Conservation (phyloP, 1,140 invertebrate species). For the Trachymyrmex septentrionalis region DNA sequence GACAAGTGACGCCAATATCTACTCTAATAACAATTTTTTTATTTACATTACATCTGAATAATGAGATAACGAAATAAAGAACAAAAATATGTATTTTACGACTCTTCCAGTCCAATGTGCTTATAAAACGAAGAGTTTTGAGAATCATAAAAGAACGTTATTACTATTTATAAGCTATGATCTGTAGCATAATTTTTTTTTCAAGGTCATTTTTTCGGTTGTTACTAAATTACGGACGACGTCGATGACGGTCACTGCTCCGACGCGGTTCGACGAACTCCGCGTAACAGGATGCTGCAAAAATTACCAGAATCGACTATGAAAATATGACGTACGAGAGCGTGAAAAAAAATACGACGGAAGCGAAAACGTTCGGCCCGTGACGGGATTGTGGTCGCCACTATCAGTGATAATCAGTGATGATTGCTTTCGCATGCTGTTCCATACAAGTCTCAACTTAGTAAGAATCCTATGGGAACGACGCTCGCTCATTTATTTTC, state of each 20-base stretch:
- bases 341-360: conserved; percentile 25
- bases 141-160: neutral
- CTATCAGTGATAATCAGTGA: conserved; percentile 47
- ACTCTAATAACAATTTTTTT: neutral
- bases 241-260: conserved; percentile 56
- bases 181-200: neutral
- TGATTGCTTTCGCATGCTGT: conserved; percentile 55
- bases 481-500: conserved; percentile 4
- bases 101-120: neutral
- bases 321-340: conserved; percentile 27
- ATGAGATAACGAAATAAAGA: neutral
- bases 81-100: neutral
- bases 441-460: conserved; percentile 16
- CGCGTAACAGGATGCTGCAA: conserved; percentile 18
- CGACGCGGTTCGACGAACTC: conserved; percentile 66
- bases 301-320: conserved; percentile 35
- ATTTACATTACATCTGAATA: neutral
- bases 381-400: neutral
- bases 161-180: neutral
- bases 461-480: conserved; percentile 52
- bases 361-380: neutral
- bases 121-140: neutral
- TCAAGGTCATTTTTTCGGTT: neutral
- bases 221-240: conserved; percentile 54
- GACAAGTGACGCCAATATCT: no score